phyloP scores from a whole-genome alignment of 2,888 invertebrate species.

The Acleris laterana region DNA sequence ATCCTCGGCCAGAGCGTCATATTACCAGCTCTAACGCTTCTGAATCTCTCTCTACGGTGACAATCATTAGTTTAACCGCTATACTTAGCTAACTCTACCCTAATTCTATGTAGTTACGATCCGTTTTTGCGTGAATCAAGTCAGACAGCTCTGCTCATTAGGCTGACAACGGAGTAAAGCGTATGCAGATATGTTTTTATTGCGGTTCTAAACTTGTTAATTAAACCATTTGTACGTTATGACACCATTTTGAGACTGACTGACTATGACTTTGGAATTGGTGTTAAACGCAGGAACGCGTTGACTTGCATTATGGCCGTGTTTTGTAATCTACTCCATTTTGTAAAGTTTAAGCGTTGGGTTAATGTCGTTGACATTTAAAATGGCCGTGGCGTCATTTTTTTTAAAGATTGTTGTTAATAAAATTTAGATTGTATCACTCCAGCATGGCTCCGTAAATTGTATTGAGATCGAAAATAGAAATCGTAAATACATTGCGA shows the following conservation, averaged over 20 bases:
- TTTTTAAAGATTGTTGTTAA: too few relatives aligned
- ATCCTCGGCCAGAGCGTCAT: slow-evolving; percentile 53
- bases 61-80: slow-evolving; percentile 54
- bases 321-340: too few relatives aligned
- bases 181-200: slow-evolving; percentile 16
- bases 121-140: slow-evolving; percentile 31
- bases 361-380: too few relatives aligned
- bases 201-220: background rate
- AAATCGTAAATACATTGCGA: too few relatives aligned
- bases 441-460: too few relatives aligned
- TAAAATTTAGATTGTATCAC: too few relatives aligned
- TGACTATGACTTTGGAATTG: background rate
- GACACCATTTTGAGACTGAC: slow-evolving; percentile 2
- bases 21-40: slow-evolving; percentile 53
- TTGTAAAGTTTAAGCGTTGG: too few relatives aligned
- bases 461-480: too few relatives aligned
- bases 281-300: background rate
- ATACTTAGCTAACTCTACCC: slow-evolving; percentile 13
- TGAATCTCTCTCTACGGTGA: slow-evolving; percentile 70
- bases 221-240: background rate
- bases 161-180: background rate
- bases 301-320: too few relatives aligned
- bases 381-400: too few relatives aligned
- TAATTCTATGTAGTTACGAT: slow-evolving; percentile 15
- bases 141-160: background rate